A percentile compares a stretch with the other conserved stretches of the same genome.
Conservation (phyloP, 2,113 vertebrate species). For the Myanophis thanlyinensis region DNA sequence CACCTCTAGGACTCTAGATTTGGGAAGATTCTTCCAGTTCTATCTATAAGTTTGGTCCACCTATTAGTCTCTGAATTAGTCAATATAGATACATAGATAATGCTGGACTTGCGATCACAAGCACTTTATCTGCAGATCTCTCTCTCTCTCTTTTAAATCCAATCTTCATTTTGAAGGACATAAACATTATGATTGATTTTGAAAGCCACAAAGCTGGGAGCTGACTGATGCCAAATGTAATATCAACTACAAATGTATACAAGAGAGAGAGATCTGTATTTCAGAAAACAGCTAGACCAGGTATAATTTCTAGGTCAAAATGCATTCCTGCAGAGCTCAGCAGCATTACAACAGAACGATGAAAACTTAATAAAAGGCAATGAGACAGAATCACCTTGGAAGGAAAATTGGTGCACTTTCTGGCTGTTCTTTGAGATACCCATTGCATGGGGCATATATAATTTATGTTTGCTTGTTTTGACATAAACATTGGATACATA, state of each 20-base stretch:
- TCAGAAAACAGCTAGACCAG: conserved; percentile 54
- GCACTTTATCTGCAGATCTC: neutral
- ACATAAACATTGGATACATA: neutral
- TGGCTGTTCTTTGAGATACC: neutral
- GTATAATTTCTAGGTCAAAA: conserved; percentile 49
- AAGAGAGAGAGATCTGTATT: conserved; percentile 21
- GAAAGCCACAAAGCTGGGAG: neutral
- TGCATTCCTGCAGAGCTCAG: conserved; percentile 59
- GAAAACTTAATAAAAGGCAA: neutral
- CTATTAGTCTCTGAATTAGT: neutral
- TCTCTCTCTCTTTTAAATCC: neutral
- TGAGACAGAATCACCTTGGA: neutral
- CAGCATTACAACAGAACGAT: conserved; percentile 50
- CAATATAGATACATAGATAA: neutral
- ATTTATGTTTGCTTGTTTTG: neutral
- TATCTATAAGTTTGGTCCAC: neutral
- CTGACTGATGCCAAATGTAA: neutral
- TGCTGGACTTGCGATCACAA: neutral
- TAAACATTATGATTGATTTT: conserved; percentile 3
- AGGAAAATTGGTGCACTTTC: conserved; percentile 14
- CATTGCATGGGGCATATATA: neutral
- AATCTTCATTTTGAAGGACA: conserved; percentile 1
- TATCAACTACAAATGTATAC: neutral
- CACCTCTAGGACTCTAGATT: neutral
- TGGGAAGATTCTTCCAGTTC: neutral